Evolutionary conservation across 2,113 vertebrate species (phyloP), one percentile per base, ranked within the genome.

Genomic region (Perca flavescens): DNA sequence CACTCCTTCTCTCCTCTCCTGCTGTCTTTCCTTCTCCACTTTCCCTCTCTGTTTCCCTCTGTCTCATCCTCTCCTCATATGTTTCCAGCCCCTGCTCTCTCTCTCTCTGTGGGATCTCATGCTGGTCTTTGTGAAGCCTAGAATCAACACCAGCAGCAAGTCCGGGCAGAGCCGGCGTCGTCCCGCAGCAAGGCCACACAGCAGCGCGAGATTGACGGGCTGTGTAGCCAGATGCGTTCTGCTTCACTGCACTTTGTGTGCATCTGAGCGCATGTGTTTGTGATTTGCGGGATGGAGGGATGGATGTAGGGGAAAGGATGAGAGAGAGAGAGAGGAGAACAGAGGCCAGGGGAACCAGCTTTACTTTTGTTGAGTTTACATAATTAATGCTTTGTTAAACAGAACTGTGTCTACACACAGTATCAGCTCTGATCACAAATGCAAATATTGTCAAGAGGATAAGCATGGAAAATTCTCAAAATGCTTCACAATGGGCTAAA

Each of bases 331-430:
- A 43, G 43, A 43, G 21, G n/a, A 49, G 54, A 73, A 73, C 6
- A 50, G 68, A 78, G 76, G 78, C 83, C 67, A 66, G 77, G 71
- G 75, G 79, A 90, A 65, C 54, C 36, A 73, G 84, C 75, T 89
- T 82, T 83, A 83, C 85, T 85, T 90, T 89, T 80, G 84, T 89
- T 46, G 84, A 77, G 84, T 91, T 89, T 90, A 89, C 88, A 93
- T 92, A 89, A 92, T 92, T 86, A 83, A 88, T 85, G 84, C 81
- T 91, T 91, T 91, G 89, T 88, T 90, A 84, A 91, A 93, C 86
- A 84, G 56, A 93, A 71, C 87, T 77, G 76, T 86, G 87, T 84
- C 80, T 49, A 86, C 78, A 88, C 77, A 84, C 58, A 80, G 80
- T 88, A 91, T 91, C 88, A 61, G 77, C 76, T 87, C 86, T 90